Base-by-base conservation (phyloP, 2,888 invertebrate species). In the Zeuzera pyrina region DNA sequence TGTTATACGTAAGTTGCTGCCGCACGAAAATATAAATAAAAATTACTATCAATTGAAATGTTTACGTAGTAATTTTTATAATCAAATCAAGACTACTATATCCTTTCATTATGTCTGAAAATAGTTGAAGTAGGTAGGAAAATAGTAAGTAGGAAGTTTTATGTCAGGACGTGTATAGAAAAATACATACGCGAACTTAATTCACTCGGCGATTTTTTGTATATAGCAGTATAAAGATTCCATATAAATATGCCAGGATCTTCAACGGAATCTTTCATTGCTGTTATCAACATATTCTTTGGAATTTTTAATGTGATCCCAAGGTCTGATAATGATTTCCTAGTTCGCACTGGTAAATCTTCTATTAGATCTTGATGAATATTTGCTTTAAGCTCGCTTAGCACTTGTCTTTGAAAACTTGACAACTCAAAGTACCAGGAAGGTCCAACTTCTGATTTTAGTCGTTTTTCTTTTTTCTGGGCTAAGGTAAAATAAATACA, bases 191-290 rank as follows among this genome's bases (percentile, higher is more conserved):
- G 49, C 35, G 47, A 35, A 38, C 53, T 53, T 31, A 68, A 43
- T 41, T 63, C 56, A 42, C 56, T 72, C 0, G 83, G 81, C 6
- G 72, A 43, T 24, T 35, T 49, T 35, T 73, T 70, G 46, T 72
- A 81, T 35, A 68, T 37, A 5, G 55, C 51, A 10, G 56, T 53
- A 33, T 76, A 83, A 0, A 84, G 54, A 43, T 63, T 62, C 78
- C 81, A 81, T 34, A 84, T 64, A 45, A 84, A 84, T n/a, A 77
- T 47, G 1, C 78, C 79, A 1, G 81, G 63, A 25, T 83, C 78
- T 30, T 64, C 61, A 7, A 55, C 28, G 1, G 66, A 64, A 2
- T 55, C 49, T 1, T 30, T 36, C 73, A 83, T 73, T 1, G 73
- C 64, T 2, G 54, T 36, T 65, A 79, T 59, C 13, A 84, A 45